Base-by-base conservation (phyloP, 2,113 vertebrate species). In the Saguinus midas region DNA sequence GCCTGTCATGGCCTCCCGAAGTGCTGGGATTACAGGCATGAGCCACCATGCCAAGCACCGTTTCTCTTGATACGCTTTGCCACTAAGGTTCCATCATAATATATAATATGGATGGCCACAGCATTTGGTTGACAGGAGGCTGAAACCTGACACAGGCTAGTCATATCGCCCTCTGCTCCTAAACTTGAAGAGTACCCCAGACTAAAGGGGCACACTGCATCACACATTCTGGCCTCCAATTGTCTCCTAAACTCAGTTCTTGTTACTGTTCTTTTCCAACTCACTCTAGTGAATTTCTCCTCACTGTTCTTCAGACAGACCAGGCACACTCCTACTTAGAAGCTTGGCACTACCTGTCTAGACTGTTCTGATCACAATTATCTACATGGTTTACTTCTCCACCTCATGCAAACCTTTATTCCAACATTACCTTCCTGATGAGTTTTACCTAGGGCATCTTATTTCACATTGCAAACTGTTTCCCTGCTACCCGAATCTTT, bases 171-270 rank as follows among this genome's bases (percentile, higher is more conserved):
- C 9, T 76, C 16, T 48, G 29, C 48, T 86, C 45, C 32, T 68
- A 35, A 48, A 16, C 37, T 32, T 81, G 32, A 43, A 80, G 37
- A 40, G 35, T 7, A 82, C 20, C 64, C 48, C 3, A 5, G 78
- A 76, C 48, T 50, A 43, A 73, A 6, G 25, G 8, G 25, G 7
- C 11, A n/a, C 0, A 23, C 9, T 3, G 0, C 0, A 14, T 48
- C 37, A 55, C 11, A 23, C 1, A 12, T 40, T 37, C 55, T 87
- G 25, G 37, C 27, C 11, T 73, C 55, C 81, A n/a, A 1, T 2
- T 13, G 27, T 40, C 32, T 61, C 48, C 32, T 0, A 3, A 25
- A 29, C 25, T 13, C 32, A 32, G 9, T 35, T 94, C 55, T 89
- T 66, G 14, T 10, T 10, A 20, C 1, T 64, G 14, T 45, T 89